phyloP scores from a whole-genome alignment of 2,797 vertebrate species.

The Xenops minutus region DNA sequence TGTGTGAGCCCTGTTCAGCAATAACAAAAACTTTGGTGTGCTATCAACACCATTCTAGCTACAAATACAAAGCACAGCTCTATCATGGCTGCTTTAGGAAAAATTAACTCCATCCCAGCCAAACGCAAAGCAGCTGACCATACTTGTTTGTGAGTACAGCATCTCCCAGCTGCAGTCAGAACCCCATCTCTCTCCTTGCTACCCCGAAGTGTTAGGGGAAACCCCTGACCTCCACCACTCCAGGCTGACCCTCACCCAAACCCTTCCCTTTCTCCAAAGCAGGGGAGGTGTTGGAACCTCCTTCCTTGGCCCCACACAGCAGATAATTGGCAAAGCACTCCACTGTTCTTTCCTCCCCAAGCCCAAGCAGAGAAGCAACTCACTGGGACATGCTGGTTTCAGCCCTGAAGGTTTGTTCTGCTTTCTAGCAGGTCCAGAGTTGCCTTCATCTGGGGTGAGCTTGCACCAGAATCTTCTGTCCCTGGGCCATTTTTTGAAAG shows the following conservation, averaged over 20 bases:
- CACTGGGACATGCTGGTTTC: not conserved
- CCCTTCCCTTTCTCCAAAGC: not conserved
- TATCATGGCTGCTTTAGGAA: accelerated
- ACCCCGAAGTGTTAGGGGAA: not conserved
- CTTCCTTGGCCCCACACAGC: not conserved
- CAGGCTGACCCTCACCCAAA: not conserved
- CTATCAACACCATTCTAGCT: not conserved
- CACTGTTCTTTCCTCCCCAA: not conserved
- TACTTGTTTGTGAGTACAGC: accelerated
- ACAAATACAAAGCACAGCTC: not conserved
- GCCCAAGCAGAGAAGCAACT: not conserved
- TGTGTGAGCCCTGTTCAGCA: not conserved
- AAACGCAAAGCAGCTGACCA: not conserved
- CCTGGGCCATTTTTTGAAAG: not conserved
- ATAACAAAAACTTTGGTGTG: not conserved
- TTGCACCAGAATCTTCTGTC: not conserved
- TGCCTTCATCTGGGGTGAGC: not conserved
- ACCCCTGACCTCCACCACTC: not conserved
- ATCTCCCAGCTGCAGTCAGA: not conserved
- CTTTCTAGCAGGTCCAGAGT: not conserved
- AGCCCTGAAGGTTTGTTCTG: not conserved
- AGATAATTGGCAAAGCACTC: not conserved
- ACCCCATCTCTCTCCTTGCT: not conserved
- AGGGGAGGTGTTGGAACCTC: not conserved
- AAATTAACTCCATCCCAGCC: not conserved